These are phyloP conservation scores for Micrastur ruficollis DNA, from an alignment of 2,797 vertebrate species.

Conservation along the genomic window DNA sequence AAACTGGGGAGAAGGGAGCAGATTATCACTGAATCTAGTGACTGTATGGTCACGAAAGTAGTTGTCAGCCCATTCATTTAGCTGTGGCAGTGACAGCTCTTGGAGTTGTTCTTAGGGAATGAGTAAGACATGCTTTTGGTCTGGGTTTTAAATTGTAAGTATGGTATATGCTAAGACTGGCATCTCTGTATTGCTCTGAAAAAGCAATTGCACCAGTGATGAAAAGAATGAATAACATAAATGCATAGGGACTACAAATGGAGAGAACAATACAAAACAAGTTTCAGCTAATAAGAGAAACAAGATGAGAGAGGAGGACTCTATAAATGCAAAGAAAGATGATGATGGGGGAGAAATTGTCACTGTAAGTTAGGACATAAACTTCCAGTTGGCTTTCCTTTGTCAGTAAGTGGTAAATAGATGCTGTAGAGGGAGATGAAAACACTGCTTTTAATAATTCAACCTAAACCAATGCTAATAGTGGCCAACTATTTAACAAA, in stretches of 20 bases:
- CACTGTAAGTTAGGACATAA: not conserved
- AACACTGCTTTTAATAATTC: not conserved
- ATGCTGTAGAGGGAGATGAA: not conserved
- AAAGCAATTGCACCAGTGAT: not conserved
- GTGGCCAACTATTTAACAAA: not conserved
- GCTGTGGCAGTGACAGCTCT: not conserved
- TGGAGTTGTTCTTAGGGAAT: not conserved
- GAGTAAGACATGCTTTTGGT: not conserved
- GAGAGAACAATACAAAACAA: not conserved
- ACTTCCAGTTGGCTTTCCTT: not conserved
- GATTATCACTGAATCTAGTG: not conserved
- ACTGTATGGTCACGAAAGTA: not conserved
- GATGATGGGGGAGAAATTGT: not conserved
- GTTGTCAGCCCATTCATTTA: not conserved
- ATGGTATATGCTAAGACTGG: not conserved
- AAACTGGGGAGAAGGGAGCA: not conserved
- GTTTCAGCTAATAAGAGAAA: not conserved
- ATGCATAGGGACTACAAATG: not conserved
- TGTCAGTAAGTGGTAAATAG: not conserved
- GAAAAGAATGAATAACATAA: not conserved
- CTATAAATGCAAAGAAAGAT: not conserved
- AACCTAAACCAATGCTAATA: not conserved
- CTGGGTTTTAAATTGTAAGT: not conserved
- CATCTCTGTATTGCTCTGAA: not conserved
- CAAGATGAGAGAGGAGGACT: not conserved